Percentiles rank a stretch among this genome's conserved stretches.
These are phyloP conservation scores for Brachionus calyciflorus DNA, from an alignment of 1,140 invertebrate species.

Conservation along the genomic window DNA sequence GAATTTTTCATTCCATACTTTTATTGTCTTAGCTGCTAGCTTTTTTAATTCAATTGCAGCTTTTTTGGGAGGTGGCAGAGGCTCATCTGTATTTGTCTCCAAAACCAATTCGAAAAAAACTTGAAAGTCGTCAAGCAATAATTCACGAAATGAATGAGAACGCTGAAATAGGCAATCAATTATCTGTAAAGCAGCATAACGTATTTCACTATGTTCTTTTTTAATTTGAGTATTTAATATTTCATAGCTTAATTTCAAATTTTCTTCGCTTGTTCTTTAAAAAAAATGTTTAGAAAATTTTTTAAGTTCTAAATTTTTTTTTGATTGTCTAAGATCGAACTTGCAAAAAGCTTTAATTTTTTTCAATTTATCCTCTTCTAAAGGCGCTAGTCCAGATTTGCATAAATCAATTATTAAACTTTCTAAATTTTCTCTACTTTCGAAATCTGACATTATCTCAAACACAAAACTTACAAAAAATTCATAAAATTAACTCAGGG, in stretches of 20 bases:
- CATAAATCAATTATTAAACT: conserved; percentile 58
- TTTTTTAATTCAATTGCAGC: conserved; percentile 62
- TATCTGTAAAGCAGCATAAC: conserved; percentile 63
- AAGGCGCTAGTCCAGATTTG: conserved; percentile 55
- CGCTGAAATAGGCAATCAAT: conserved; percentile 64
- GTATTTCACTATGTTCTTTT: conserved; percentile 65
- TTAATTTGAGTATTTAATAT: conserved; percentile 62
- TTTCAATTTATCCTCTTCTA: conserved; percentile 58
- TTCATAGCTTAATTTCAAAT: conserved; percentile 59
- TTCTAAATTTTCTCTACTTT: conserved; percentile 50
- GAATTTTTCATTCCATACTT: conserved; percentile 64
- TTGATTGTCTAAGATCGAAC: conserved; percentile 49
- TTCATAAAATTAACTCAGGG: too few relatives aligned
- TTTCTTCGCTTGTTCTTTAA: neutral
- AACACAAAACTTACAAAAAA: neutral
- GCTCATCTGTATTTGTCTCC: conserved; percentile 51
- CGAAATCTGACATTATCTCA: too few relatives aligned
- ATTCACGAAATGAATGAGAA: conserved; percentile 64
- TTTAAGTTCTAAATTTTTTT: conserved; percentile 34
- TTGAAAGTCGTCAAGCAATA: conserved; percentile 63
- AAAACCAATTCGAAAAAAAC: conserved; percentile 61
- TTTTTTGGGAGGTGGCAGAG: conserved; percentile 63
- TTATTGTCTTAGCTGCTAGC: conserved; percentile 59
- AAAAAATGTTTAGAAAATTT: too few relatives aligned
- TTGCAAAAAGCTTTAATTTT: conserved; percentile 61